These are phyloP conservation scores for Bradysia coprophila DNA, from an alignment of 1,140 invertebrate genomes.

Conservation along the genomic window DNA sequence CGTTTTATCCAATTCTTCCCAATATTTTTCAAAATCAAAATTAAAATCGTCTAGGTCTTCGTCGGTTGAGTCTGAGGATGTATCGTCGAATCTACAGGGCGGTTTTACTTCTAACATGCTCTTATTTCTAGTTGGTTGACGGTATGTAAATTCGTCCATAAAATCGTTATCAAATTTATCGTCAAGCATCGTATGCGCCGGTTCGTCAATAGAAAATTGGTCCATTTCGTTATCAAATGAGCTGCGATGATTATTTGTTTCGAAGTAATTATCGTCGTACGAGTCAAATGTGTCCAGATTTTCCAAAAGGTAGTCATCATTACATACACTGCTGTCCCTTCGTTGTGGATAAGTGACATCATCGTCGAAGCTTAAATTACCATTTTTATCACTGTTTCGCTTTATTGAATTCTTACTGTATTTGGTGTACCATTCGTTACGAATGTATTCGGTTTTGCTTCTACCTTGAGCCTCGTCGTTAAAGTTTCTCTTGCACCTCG, in stretches of 20 bases:
- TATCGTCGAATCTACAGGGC: slow-evolving; percentile 18
- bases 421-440: background rate
- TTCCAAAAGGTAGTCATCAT: background rate
- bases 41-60: slow-evolving; percentile 23
- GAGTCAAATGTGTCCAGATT: background rate
- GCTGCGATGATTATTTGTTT: background rate
- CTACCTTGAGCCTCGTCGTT: background rate
- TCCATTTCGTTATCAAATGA: slow-evolving; percentile 20
- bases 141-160: background rate
- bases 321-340: background rate
- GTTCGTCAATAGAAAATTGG: slow-evolving; percentile 20
- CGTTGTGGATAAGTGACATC: too few relatives aligned
- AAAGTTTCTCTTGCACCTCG: too few relatives aligned
- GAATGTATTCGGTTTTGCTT: background rate
- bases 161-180: slow-evolving; percentile 21
- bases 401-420: too few relatives aligned
- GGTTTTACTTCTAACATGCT: slow-evolving; percentile 20
- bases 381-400: too few relatives aligned
- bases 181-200: slow-evolving; percentile 18
- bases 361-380: too few relatives aligned
- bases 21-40: slow-evolving; percentile 16
- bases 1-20: background rate
- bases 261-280: background rate
- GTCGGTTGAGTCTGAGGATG: slow-evolving; percentile 21
- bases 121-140: slow-evolving; percentile 16